phyloP scores from a whole-genome alignment of 2,888 invertebrate species.

The Mycalesis mineus region DNA sequence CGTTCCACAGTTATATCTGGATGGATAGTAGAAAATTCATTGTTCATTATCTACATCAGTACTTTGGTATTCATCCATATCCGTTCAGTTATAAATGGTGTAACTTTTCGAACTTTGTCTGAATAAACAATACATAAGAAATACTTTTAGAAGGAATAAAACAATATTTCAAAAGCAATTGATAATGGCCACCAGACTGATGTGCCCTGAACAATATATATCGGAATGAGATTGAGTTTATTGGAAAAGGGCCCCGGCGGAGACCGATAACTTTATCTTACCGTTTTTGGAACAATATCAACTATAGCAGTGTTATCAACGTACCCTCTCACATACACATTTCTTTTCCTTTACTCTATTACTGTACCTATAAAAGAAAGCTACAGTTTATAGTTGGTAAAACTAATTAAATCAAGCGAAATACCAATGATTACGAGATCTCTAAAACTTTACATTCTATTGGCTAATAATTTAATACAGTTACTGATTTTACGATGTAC shows the following conservation, averaged over 20 bases:
- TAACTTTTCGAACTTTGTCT: background rate
- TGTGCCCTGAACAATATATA: background rate
- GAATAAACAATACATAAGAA: background rate
- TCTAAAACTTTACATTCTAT: no score
- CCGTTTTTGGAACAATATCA: background rate
- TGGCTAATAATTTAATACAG: no score
- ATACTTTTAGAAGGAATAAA: background rate
- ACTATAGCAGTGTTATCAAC: background rate
- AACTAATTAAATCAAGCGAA: no score
- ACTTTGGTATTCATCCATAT: background rate
- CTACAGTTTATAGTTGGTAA: no score
- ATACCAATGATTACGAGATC: no score
- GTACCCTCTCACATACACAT: background rate
- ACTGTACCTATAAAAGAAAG: background rate
- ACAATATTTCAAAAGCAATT: background rate
- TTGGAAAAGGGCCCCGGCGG: background rate
- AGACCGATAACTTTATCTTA: background rate
- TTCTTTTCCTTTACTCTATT: background rate
- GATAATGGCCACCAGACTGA: background rate
- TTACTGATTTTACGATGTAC: no score
- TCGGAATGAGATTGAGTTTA: background rate
- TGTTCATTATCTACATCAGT: no score
- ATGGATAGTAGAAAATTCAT: no score
- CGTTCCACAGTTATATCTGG: no score
- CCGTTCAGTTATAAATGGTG: no score